Conservation (phyloP, 2,797 vertebrate species). For the Ctenosaura bakeri region DNA sequence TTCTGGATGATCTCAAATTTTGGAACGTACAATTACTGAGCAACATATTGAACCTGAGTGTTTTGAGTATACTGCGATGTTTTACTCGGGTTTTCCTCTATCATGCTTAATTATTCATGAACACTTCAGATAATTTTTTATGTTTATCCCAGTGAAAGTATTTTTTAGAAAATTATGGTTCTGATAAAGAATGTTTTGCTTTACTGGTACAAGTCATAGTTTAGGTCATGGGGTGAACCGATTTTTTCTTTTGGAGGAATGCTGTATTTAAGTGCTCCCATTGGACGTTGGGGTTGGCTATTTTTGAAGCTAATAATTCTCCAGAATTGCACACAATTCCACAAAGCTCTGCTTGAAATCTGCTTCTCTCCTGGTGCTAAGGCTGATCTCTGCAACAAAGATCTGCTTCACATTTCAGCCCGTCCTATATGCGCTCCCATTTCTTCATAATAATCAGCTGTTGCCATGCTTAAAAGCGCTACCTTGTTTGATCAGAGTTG, state of each 20-base stretch:
- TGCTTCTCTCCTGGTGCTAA: background rate
- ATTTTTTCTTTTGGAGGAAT: background rate
- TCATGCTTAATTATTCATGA: conserved; percentile 1
- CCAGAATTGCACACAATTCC: background rate
- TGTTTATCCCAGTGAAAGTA: background rate
- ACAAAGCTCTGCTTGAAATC: background rate
- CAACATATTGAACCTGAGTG: background rate
- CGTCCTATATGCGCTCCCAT: background rate
- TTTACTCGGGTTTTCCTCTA: background rate
- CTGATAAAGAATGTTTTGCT: background rate
- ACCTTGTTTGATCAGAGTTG: background rate
- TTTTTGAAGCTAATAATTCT: background rate
- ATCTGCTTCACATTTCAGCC: background rate
- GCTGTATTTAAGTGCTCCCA: background rate
- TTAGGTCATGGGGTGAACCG: background rate
- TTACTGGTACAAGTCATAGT: background rate
- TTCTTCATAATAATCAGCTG: background rate
- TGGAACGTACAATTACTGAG: background rate
- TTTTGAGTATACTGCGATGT: background rate
- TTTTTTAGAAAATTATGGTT: background rate
- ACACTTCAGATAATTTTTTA: background rate
- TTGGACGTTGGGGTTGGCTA: background rate
- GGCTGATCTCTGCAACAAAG: background rate
- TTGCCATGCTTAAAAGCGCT: background rate
- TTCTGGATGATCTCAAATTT: background rate